Evolutionary conservation across 2,888 invertebrate genomes (phyloP).

Genomic region (Lochmaea crataegi): DNA sequence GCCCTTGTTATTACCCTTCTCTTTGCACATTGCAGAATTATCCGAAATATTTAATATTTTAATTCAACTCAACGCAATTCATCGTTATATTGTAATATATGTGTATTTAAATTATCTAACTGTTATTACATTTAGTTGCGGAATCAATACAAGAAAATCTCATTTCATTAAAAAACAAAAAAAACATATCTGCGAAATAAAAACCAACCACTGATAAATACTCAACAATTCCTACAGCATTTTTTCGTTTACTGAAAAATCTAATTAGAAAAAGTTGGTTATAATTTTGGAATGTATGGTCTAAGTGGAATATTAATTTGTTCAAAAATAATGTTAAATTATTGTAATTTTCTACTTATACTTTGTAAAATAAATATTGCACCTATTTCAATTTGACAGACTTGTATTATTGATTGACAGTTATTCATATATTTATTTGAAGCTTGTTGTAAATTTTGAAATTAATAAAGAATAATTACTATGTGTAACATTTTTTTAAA

Average conservation of each 20-base stretch:
- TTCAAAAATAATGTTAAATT: neutral
- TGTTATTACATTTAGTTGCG: neutral
- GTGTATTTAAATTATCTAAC: neutral
- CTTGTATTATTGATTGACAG: neutral
- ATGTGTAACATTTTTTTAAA: neutral
- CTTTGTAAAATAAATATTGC: neutral
- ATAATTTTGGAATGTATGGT: neutral
- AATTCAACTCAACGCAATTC: neutral
- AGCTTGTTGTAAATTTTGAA: neutral
- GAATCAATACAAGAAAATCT: neutral
- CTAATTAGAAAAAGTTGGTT: too few species aligned
- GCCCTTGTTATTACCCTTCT: too few species aligned
- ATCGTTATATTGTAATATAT: neutral
- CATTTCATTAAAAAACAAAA: neutral
- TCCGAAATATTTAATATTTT: neutral
- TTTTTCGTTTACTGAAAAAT: too few species aligned
- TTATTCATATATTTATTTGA: conserved; percentile 1
- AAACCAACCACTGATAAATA: too few species aligned
- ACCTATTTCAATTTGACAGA: neutral
- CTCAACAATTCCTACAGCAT: too few species aligned
- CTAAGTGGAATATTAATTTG: neutral
- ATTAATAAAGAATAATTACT: neutral
- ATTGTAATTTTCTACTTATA: neutral
- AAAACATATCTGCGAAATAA: too few species aligned
- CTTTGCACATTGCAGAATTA: neutral